phyloP scores from a whole-genome alignment of 2,113 vertebrate genomes.

The Anser brachyrhynchus region DNA sequence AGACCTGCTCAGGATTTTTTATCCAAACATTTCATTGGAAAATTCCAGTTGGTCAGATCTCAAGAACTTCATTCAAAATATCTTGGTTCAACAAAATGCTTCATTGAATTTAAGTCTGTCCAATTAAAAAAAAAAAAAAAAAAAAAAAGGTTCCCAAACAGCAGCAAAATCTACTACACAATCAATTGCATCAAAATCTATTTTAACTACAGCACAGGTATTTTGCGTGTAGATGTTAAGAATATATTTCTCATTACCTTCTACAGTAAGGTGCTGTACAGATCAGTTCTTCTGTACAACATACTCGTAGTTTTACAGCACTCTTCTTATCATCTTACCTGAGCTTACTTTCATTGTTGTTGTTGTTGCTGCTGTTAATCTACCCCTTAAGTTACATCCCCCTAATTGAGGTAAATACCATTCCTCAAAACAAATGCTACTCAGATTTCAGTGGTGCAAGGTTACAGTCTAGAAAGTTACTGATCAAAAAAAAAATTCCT shows the following conservation, averaged over 20 bases:
- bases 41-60: neutral
- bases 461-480: neutral
- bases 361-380: neutral
- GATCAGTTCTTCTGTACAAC: neutral
- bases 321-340: neutral
- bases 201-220: neutral
- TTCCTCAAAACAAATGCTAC: neutral
- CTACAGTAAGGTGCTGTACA: neutral
- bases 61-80: conserved; percentile 2
- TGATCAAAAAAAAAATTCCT: neutral
- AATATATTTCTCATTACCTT: neutral
- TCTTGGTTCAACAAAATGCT: neutral
- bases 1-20: neutral
- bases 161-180: neutral
- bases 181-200: neutral
- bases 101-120: neutral
- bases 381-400: neutral
- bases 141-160: neutral
- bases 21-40: neutral
- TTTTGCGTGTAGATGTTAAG: neutral
- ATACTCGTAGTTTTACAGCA: neutral
- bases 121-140: neutral
- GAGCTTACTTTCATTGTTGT: neutral
- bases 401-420: neutral
- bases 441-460: neutral